Evolutionary conservation across 2,888 invertebrate species (phyloP), one percentile per base, ranked within the genome.

Genomic region (Microchrysa polita): DNA sequence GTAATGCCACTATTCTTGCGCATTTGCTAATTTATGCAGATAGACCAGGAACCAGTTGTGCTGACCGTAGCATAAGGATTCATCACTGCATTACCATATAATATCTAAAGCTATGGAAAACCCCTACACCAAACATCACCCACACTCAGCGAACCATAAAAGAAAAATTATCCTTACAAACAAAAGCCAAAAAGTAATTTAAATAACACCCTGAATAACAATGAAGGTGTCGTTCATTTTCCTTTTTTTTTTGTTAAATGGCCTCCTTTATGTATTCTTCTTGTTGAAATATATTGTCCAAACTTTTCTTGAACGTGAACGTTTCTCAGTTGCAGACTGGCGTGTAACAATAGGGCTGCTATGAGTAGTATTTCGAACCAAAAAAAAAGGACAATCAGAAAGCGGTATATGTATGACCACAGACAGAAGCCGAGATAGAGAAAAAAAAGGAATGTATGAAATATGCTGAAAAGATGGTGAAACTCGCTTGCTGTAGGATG

Each of bases 161-260:
- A 48, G 16, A n/a, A 48, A 48, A 48, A n/a, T 48, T 48, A 48
- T 48, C 14, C 14, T 48, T n/a, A 10, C 48, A n/a, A 48, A 48
- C 48, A 48, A 48, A 48, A 48, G 48, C 16, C 27, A 34, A 48
- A 48, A n/a, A 48, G 16, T 48, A 48, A 48, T 48, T 48, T 48
- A n/a, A 48, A 48, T 48, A 48, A 48, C 48, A 10, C 48, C 48
- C 12, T n/a, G 48, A 48, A 48, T 48, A 48, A 48, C 16, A 34
- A 48, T n/a, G 48, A 48, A 12, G 48, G 48, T 12, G 48, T n/a
- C 48, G 12, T n/a, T 42, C 42, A 9, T 42, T 42, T 42, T 42
- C 42, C 42, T 42, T 9, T 42, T 9, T 12, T 42, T 12, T 34
- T 34, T 34, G 2, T 34, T 34, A 34, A 34, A 34, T 34, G 27